Evolutionary conservation across 2,888 invertebrate genomes (phyloP), one percentile per base, ranked within the genome.

Genomic region (Drosophila flavopinicola): DNA sequence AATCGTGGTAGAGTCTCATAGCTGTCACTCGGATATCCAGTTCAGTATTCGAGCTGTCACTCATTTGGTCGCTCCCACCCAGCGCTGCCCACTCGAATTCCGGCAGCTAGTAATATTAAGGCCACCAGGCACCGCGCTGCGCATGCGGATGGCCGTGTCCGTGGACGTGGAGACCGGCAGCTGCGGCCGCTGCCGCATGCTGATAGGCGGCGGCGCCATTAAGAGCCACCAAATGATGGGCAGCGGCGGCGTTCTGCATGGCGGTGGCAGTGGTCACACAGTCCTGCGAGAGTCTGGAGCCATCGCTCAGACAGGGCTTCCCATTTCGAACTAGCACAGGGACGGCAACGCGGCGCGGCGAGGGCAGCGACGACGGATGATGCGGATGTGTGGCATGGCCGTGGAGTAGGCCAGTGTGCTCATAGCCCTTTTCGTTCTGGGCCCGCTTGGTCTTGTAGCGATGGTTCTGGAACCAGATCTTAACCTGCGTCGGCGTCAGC

Each of bases 401-500:
- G 13, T 88, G 86, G 39, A 90, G 76, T 51, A 89, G 68, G 0
- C 88, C 88, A 0, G 88, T 84, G 64, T 93, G 91, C 64, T 95
- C 94, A 75, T 95, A 94, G 13, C 96, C 96, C 91, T 98, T 96
- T 91, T 99, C 99, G 88, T 97, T 97, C 59, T 97, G 96, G 0
- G 99, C 97, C n/a, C 99, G 93, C 92, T 99, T 99, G 88, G 99
- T 98, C 93, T 99, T 99, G 92, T 99, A 99, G 88, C 98, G 95
- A 91, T 99, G 99, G 91, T 99, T 99, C 91, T 99, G 99, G 92
- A 99, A 99, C 99, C 99, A 99, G 86, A 99, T 99, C 92, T 99
- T 99, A 47, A 96, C 96, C 92, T 99, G 99, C 2, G 99, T 99
- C 0, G 99, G 99, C 1, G 99, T 99, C 59, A 99, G 92, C 56